Evolutionary conservation across 2,113 vertebrate genomes (phyloP), one percentile per base, ranked within the genome.

Genomic region (Lonchura striata): DNA sequence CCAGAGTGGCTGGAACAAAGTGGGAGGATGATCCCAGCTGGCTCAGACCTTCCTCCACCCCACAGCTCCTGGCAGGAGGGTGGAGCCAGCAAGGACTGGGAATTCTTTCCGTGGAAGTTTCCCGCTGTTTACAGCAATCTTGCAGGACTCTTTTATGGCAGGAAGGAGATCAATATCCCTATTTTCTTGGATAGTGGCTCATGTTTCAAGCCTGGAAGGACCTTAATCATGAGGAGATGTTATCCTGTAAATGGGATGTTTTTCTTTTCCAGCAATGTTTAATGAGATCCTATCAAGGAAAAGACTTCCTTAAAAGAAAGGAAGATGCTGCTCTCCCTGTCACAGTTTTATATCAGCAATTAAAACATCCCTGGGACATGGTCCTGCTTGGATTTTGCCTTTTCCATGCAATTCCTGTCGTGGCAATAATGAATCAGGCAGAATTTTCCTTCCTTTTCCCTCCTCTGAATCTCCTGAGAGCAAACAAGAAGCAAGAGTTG

Each of bases 161-260:
- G 57, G 72, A 80, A 60, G 49, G 30, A 77, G 72, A 91, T 56
- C 50, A 60, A 47, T 69, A 81, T 61, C 72, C 20, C 0, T 44
- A 0, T 81, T 49, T 95, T 86, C 69, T 69, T 83, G 87, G 80
- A 3, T 12, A 23, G 65, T 3, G 46, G 15, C 56, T 90, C 17
- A 5, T 49, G 28, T 35, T 79, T 75, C 25, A 47, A 92, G 95
- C 71, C 95, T 95, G 76, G 68, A 35, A 93, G 94, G 87, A 59
- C 35, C 54, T 72, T n/a, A 41, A 27, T 64, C 9, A 1, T 4
- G 24, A 80, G 84, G 47, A 86, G 90, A 89, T 86, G 90, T 93
- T 94, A 94, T 91, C 94, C 88, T 52, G 44, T 30, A 84, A 86
- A 83, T 84, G 90, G 80, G 72, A 44, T 81, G 72, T 27, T 80